These are phyloP conservation scores for Rhimphoctona megacephalus DNA, from an alignment of 2,888 invertebrate species.

Conservation along the genomic window DNA sequence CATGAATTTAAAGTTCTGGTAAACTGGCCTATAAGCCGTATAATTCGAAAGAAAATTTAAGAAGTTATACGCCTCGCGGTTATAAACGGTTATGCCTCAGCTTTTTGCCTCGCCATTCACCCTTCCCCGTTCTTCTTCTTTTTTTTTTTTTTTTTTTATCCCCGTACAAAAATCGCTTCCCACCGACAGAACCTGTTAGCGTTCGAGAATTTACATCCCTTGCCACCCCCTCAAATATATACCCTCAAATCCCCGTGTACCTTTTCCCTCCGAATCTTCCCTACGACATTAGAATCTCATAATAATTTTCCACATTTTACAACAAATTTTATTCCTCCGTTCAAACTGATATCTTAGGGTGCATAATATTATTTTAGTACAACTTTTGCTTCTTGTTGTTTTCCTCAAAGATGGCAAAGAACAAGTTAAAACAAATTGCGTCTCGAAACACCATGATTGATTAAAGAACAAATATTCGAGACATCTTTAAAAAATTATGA, in stretches of 20 bases:
- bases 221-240: not conserved
- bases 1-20: constrained; percentile 72
- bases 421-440: not conserved
- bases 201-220: constrained; percentile 55
- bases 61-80: constrained; percentile 68
- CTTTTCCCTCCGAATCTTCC: not conserved
- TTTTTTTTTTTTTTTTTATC: constrained; percentile 7
- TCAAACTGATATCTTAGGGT: not conserved
- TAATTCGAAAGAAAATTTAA: constrained; percentile 69
- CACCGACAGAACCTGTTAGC: constrained; percentile 63
- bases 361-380: constrained; percentile 9
- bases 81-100: constrained; percentile 66
- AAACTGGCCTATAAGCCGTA: constrained; percentile 70
- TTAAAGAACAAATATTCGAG: not conserved
- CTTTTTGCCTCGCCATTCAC: constrained; percentile 25
- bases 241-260: not conserved
- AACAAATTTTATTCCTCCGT: constrained; percentile 33
- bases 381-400: not conserved
- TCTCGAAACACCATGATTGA: too few relatives aligned
- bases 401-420: not conserved
- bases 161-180: constrained; percentile 56
- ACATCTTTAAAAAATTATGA: not conserved
- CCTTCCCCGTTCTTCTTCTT: constrained; percentile 13
- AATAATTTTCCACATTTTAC: constrained; percentile 32
- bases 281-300: constrained; percentile 2